Percentiles rank a stretch among this genome's conserved stretches.
phyloP scores from a whole-genome alignment of 64 coral and sea anemone species.

The Actinia tenebrosa region DNA sequence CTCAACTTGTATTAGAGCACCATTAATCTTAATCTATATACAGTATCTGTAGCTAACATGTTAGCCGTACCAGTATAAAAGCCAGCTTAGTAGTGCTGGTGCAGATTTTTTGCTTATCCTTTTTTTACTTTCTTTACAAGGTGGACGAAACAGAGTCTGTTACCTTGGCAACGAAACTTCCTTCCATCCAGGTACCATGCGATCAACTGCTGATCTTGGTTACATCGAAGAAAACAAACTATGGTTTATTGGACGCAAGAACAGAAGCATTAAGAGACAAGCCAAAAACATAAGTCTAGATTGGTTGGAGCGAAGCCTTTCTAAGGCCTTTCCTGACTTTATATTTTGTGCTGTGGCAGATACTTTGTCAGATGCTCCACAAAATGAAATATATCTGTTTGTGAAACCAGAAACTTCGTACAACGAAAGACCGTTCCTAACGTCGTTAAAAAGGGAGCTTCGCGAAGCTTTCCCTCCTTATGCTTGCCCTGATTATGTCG shows the following conservation, averaged over 20 bases:
- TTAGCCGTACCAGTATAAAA: too few relatives aligned
- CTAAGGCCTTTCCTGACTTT: neutral
- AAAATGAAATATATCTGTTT: neutral
- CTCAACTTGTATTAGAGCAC: too few relatives aligned
- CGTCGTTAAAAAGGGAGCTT: slow-evolving; percentile 3
- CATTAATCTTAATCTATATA: too few relatives aligned
- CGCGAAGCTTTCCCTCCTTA: slow-evolving; percentile 34
- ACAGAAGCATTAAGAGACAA: slow-evolving; percentile 81
- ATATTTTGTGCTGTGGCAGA: neutral
- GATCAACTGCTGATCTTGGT: slow-evolving; percentile 73
- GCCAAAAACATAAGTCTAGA: slow-evolving; percentile 62
- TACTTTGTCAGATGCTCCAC: neutral
- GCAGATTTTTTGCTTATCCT: neutral
- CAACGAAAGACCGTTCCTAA: neutral
- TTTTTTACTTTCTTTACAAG: slow-evolving; percentile 25
- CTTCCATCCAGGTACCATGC: slow-evolving; percentile 33
- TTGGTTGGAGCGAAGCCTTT: slow-evolving; percentile 56
- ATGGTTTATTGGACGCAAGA: slow-evolving; percentile 75
- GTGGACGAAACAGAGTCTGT: slow-evolving; percentile 72
- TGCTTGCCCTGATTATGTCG: slow-evolving; percentile 62
- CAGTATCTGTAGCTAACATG: too few relatives aligned
- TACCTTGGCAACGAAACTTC: slow-evolving; percentile 60
- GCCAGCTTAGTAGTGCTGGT: neutral
- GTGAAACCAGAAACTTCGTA: neutral
- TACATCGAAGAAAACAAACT: slow-evolving; percentile 51